Percentiles rank a stretch among this genome's conserved stretches.
phyloP scores from a whole-genome alignment of 2,113 vertebrate genomes.

The Thalassarche chlororhynchos region DNA sequence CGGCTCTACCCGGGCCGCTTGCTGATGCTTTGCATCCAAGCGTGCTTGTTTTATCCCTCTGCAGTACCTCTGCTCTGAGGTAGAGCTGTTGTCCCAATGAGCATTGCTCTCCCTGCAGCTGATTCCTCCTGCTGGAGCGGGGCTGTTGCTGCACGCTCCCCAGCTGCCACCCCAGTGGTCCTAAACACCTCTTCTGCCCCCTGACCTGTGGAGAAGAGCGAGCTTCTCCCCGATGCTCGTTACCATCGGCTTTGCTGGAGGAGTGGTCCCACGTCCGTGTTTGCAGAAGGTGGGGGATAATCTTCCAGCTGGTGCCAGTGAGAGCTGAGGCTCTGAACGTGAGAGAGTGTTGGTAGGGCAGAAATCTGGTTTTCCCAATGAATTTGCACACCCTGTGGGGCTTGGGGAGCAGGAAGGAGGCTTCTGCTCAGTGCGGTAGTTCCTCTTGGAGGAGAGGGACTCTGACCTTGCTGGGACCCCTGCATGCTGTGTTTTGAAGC shows the following conservation, averaged over 20 bases:
- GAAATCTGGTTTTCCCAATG: background rate
- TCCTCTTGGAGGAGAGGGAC: background rate
- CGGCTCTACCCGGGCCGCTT: background rate
- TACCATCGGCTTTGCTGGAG: background rate
- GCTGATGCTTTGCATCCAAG: background rate
- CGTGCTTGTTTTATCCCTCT: background rate
- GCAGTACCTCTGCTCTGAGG: background rate
- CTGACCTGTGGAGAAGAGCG: rapidly evolving
- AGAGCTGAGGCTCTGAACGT: background rate
- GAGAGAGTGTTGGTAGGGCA: background rate
- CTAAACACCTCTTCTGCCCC: too few relatives aligned
- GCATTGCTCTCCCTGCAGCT: background rate
- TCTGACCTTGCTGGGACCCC: background rate
- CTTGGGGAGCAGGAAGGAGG: background rate
- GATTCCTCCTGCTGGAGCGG: rapidly evolving
- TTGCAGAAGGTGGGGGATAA: too few relatives aligned
- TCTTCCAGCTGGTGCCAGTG: background rate
- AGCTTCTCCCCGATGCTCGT: background rate
- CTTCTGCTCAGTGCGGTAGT: background rate
- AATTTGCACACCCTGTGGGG: background rate
- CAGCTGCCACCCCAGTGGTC: background rate
- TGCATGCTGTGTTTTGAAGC: background rate
- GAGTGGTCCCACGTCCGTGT: background rate
- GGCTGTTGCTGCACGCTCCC: rapidly evolving
- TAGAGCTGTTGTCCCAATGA: background rate